These are phyloP conservation scores for Carterocephalus palaemon DNA, from an alignment of 2,888 invertebrate species.

Conservation along the genomic window DNA sequence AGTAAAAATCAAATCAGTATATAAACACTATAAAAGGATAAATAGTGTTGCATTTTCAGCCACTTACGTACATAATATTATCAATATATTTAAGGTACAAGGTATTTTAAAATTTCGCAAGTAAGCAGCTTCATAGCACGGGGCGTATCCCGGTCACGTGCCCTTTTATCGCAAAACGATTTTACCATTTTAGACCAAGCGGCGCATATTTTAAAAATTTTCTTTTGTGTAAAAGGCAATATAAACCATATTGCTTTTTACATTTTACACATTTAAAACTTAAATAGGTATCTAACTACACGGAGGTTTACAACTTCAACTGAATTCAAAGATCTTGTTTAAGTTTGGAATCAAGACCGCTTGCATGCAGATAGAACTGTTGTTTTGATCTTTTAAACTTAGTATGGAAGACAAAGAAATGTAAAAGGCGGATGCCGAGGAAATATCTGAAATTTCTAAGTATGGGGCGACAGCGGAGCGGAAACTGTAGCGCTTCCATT, in stretches of 20 bases:
- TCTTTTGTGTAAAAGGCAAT: no score
- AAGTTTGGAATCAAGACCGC: not conserved
- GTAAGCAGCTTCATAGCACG: constrained; percentile 5
- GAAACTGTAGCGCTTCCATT: not conserved
- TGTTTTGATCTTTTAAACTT: not conserved
- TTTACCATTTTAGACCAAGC: constrained; percentile 43
- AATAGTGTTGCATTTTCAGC: no score
- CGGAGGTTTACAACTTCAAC: not conserved
- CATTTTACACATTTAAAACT: no score
- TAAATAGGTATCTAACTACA: no score
- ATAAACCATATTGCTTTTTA: no score
- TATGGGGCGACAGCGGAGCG: constrained; percentile 43
- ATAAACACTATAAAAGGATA: no score
- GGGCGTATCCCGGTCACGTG: constrained; percentile 59
- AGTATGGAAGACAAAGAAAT: constrained; percentile 36
- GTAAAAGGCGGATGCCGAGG: constrained; percentile 46
- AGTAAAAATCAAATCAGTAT: no score
- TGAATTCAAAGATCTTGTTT: not conserved
- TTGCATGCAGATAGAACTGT: not conserved
- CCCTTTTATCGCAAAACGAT: constrained; percentile 62
- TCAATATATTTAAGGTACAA: no score
- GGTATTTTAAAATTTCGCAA: constrained; percentile 3
- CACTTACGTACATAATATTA: no score
- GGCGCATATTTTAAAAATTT: constrained; percentile 8
- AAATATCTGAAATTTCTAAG: constrained; percentile 53